Conservation (phyloP, 2,888 invertebrate species). For the Sesamia inferens region DNA sequence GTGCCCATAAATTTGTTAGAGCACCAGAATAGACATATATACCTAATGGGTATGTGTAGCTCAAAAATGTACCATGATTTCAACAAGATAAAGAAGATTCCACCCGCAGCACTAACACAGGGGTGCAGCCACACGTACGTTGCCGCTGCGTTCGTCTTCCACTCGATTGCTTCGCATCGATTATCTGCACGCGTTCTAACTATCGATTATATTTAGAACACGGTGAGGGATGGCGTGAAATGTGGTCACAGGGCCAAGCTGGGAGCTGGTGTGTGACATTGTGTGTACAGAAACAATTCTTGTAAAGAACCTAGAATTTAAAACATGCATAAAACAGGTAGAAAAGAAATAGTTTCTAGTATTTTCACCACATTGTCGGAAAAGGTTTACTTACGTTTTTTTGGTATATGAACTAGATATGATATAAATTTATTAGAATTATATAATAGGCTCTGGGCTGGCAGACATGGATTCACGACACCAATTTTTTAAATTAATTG, state of each 20-base stretch:
- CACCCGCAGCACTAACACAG: conserved; percentile 25
- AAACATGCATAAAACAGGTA: neutral
- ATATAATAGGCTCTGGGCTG: too few relatives aligned
- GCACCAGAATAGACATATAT: too few relatives aligned
- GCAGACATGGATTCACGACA: too few relatives aligned
- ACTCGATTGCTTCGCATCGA: conserved; percentile 67
- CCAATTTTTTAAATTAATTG: too few relatives aligned
- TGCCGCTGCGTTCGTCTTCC: conserved; percentile 49
- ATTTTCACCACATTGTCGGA: too few relatives aligned
- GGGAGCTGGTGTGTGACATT: neutral
- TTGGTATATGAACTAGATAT: too few relatives aligned
- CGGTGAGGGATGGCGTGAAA: conserved; percentile 37
- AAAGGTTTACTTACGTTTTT: too few relatives aligned
- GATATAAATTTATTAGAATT: too few relatives aligned
- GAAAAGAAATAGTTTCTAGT: neutral
- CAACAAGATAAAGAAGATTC: conserved; percentile 22
- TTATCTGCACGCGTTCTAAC: conserved; percentile 74
- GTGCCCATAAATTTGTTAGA: neutral
- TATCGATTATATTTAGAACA: conserved; percentile 54
- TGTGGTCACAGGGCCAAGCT: conserved; percentile 30
- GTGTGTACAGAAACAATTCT: neutral
- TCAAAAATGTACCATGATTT: neutral
- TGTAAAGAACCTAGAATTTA: neutral
- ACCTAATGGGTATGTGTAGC: neutral
- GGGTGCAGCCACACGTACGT: conserved; percentile 71